Percentiles rank a stretch among this genome's conserved stretches.
These are phyloP conservation scores for Diabrotica balteata DNA, from an alignment of 2,888 invertebrate species.

Conservation along the genomic window DNA sequence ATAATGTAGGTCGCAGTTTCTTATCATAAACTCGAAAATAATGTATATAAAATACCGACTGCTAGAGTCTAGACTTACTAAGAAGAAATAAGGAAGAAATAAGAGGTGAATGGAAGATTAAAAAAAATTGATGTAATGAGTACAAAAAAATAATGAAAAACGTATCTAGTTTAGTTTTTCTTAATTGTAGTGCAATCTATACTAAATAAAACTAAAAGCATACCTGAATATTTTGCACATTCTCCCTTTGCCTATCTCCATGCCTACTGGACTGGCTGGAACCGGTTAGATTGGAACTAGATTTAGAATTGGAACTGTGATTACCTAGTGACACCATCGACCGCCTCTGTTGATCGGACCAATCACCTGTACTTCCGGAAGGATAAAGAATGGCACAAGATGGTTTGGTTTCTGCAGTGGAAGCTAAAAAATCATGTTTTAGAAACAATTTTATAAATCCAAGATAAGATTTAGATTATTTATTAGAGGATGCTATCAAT, in stretches of 20 bases:
- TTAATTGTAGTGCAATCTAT: too few species aligned
- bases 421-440: constrained; percentile 54
- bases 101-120: too few species aligned
- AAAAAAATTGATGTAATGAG: too few species aligned
- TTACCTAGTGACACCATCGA: constrained; percentile 69
- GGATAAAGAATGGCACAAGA: constrained; percentile 67
- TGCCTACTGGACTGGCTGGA: constrained; percentile 60
- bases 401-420: constrained; percentile 70
- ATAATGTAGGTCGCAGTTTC: too few species aligned
- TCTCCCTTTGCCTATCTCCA: constrained; percentile 54
- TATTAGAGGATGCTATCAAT: too few species aligned
- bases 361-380: constrained; percentile 54
- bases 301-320: constrained; percentile 80
- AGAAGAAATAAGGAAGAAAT: too few species aligned
- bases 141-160: too few species aligned
- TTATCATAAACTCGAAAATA: too few species aligned
- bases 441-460: too few species aligned
- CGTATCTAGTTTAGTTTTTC: too few species aligned
- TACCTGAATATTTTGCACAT: constrained; percentile 50
- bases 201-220: not conserved
- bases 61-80: too few species aligned
- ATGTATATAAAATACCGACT: too few species aligned
- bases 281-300: constrained; percentile 79
- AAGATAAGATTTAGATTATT: not conserved
- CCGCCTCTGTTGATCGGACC: constrained; percentile 56